Conservation (phyloP, 2,888 invertebrate species). For the Epistrophella euchroma region DNA sequence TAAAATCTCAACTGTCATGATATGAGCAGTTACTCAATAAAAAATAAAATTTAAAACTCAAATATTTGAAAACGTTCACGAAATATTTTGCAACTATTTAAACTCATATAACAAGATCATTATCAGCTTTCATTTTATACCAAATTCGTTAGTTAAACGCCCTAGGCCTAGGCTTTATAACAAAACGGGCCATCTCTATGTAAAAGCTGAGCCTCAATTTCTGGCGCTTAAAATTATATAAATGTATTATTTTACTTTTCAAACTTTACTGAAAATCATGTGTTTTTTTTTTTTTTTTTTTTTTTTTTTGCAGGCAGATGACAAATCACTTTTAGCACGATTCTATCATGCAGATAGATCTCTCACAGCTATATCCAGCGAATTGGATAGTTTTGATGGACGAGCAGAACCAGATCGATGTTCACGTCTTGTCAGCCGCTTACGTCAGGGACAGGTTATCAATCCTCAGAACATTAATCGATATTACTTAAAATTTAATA, state of each 20-base stretch:
- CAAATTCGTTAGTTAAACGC: too few relatives aligned
- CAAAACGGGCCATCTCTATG: too few relatives aligned
- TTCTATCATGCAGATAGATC: conserved; percentile 99
- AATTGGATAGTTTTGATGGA: conserved; percentile 99
- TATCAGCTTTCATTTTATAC: too few relatives aligned
- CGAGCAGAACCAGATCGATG: conserved; percentile 98
- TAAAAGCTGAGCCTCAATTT: too few relatives aligned
- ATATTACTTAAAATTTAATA: background rate
- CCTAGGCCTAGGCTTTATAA: too few relatives aligned
- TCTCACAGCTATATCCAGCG: conserved; percentile 96
- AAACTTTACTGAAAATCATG: background rate
- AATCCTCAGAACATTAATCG: background rate
- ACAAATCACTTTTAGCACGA: conserved; percentile 96
- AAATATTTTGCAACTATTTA: too few relatives aligned
- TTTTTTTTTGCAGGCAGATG: conserved; percentile 89
- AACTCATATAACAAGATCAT: too few relatives aligned
- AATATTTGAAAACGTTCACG: too few relatives aligned
- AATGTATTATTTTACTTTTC: background rate
- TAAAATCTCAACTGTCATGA: too few relatives aligned
- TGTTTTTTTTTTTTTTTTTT: too few relatives aligned
- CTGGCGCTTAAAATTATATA: background rate
- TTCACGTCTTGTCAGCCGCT: conserved; percentile 96
- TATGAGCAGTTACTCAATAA: too few relatives aligned
- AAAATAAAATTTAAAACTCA: too few relatives aligned
- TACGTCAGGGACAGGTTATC: conserved; percentile 94